Conservation (phyloP, 2,113 vertebrate species). For the Stomatorhinus ivindoensis region DNA sequence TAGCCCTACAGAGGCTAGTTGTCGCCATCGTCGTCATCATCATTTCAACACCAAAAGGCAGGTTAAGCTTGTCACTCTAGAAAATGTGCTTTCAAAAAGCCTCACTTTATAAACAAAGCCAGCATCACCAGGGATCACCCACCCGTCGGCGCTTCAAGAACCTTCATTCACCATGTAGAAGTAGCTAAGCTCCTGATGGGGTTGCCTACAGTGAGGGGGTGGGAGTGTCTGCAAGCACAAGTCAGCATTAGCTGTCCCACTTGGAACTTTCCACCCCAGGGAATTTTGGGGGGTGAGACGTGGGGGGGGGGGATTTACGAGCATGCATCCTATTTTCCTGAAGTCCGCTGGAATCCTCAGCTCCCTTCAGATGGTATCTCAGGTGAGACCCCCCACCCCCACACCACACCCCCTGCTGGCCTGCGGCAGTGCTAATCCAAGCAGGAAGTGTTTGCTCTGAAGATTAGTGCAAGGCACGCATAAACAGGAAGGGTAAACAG, state of each 20-base stretch:
- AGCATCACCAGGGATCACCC: neutral
- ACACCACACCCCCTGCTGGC: conserved; percentile 31
- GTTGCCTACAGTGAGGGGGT: neutral
- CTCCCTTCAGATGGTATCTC: conserved; percentile 42
- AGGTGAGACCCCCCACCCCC: conserved; percentile 55
- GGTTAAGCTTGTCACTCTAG: neutral
- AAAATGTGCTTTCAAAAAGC: neutral
- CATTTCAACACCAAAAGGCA: neutral
- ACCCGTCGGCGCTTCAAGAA: neutral
- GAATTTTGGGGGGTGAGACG: neutral
- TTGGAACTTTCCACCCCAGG: neutral
- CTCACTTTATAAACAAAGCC: neutral
- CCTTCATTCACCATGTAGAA: neutral
- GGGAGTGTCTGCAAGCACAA: neutral
- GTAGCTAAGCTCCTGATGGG: neutral
- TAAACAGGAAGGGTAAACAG: conserved; percentile 60
- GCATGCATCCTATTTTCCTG: neutral
- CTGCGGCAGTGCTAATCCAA: conserved; percentile 53
- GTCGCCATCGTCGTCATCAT: neutral
- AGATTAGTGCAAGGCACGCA: conserved; percentile 58
- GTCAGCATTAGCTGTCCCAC: neutral
- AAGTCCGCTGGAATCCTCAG: conserved; percentile 8
- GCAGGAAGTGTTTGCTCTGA: conserved; percentile 54
- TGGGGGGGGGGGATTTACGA: neutral
- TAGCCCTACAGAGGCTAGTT: neutral